Evolutionary conservation across 2,797 vertebrate species (phyloP), one percentile per base, ranked within the genome.

Genomic region (Cuculus canorus): DNA sequence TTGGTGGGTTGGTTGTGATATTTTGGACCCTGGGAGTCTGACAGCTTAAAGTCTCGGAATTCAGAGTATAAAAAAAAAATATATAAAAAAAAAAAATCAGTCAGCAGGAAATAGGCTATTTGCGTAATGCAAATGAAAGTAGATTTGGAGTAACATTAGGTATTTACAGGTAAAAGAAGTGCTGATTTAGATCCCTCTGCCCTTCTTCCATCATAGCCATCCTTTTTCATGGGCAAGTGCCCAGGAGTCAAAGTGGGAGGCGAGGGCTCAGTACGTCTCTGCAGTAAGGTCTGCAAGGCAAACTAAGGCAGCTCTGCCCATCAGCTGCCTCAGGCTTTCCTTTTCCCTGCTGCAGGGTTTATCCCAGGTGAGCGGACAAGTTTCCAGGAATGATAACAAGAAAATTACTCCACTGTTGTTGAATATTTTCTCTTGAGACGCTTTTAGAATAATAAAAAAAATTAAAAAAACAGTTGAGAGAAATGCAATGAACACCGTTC

Each of bases 131-230:
- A 90, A 85, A 86, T 30, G 25, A 53, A 93, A 65, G 19, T 86
- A 76, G 87, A 90, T 90, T 87, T 92, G 47, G 93, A 76, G 92
- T 89, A 93, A 95, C 83, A 72, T 84, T 73, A 90, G 77, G 41
- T 97, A 98, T 97, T 97, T 97, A 97, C 97, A 98, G 77, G 91
- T 78, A 88, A 88, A 69, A 92, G 95, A 64, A 95, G 93, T 77
- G 82, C 89, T 59, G 84, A 90, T 82, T 80, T 56, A 59, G 78
- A 92, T 50, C 75, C 94, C 75, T 77, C 48, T 59, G 80, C 66
- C 89, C 75, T 90, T 85, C 77, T 87, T 82, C 64, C 52, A 66
- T 17, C 72, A 41, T 9, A 1, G 13, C 50, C 80, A 32, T 81
- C 89, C 92, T 94, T 95, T 93, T 60, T 75, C 32, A 60, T 4